A percentile compares a stretch with the other conserved stretches of the same genome.
Conservation (phyloP, 2,113 vertebrate species). For the Calyptomena viridis region DNA sequence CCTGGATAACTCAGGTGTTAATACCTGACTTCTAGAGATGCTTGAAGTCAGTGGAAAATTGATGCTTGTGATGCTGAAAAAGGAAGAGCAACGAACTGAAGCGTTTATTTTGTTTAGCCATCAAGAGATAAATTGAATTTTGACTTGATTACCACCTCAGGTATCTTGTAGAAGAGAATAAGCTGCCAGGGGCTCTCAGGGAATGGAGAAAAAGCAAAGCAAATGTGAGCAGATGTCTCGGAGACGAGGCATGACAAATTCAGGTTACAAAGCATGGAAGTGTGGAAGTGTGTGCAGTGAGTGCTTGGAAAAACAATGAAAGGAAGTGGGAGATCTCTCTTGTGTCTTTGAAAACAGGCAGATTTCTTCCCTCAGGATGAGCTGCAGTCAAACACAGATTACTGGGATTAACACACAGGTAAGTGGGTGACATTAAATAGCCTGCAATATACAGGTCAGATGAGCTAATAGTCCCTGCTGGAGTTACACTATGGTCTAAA, state of each 20-base stretch:
- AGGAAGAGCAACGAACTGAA: neutral
- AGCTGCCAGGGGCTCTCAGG: neutral
- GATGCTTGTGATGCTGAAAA: neutral
- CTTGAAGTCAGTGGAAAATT: neutral
- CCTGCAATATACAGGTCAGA: neutral
- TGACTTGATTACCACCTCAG: neutral
- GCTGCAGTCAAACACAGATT: neutral
- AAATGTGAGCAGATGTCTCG: neutral
- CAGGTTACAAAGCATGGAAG: neutral
- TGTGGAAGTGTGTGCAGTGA: neutral
- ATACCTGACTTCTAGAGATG: neutral
- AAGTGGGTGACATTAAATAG: neutral
- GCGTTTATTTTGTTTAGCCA: neutral
- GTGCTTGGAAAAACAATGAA: neutral
- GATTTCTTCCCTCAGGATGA: neutral
- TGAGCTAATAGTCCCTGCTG: constrained; percentile 29
- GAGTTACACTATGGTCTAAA: constrained; percentile 16
- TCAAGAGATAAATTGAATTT: neutral
- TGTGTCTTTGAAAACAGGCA: neutral
- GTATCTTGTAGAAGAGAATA: neutral
- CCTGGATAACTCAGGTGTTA: neutral
- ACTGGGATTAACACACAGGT: neutral
- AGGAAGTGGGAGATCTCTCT: neutral
- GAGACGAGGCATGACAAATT: neutral
- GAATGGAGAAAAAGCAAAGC: neutral